phyloP scores from a whole-genome alignment of 2,113 vertebrate species.

The Malaclemys terrapin region DNA sequence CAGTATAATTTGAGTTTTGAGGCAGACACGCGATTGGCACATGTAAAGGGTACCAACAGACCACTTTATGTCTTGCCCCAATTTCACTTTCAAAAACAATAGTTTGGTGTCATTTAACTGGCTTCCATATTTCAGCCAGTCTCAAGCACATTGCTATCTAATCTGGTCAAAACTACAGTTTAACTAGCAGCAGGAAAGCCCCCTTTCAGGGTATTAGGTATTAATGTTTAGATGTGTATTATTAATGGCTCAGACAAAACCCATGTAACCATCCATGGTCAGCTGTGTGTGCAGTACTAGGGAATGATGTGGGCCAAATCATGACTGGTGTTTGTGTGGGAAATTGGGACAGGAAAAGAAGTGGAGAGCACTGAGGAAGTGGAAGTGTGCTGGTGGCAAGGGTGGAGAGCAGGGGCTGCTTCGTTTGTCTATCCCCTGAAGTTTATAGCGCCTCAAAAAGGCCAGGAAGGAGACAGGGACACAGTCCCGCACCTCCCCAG shows the following conservation, averaged over 20 bases:
- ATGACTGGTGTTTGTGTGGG: neutral
- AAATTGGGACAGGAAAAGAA: neutral
- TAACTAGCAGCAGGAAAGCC: neutral
- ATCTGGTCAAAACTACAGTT: neutral
- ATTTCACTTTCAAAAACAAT: neutral
- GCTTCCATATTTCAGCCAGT: neutral
- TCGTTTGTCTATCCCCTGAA: no score
- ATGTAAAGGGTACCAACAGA: neutral
- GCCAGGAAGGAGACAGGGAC: neutral
- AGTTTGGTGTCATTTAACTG: neutral
- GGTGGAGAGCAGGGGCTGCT: no score
- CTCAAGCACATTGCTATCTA: neutral
- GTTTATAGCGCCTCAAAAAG: neutral
- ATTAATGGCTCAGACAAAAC: neutral
- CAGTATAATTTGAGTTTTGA: neutral
- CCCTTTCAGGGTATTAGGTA: neutral
- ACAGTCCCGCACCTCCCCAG: neutral
- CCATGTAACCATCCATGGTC: rapidly evolving
- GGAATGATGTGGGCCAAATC: neutral
- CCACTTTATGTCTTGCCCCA: neutral
- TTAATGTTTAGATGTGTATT: neutral
- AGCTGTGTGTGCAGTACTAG: neutral
- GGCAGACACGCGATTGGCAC: neutral
- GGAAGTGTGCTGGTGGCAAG: no score
- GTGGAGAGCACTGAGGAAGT: neutral